phyloP scores from a whole-genome alignment of 2,888 invertebrate genomes.

The Noctua janthe region DNA sequence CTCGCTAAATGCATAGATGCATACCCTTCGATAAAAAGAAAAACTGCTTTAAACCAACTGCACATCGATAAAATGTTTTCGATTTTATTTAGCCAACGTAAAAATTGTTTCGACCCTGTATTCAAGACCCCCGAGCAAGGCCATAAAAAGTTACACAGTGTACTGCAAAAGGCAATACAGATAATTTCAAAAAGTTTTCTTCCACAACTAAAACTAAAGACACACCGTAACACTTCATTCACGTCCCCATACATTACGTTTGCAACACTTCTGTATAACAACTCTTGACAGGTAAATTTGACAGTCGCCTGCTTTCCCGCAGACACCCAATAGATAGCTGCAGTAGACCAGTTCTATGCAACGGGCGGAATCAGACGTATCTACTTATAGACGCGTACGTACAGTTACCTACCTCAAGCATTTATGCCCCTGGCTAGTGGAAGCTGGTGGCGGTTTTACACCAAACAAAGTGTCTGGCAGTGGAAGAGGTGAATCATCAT shows the following conservation, averaged over 20 bases:
- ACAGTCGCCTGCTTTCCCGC: conserved; percentile 73
- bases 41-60: neutral
- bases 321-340: neutral
- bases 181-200: conserved; percentile 28
- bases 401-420: too few relatives aligned
- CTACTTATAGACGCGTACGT: neutral
- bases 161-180: conserved; percentile 5
- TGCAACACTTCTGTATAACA: conserved; percentile 68
- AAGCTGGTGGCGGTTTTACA: neutral
- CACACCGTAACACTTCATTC: conserved; percentile 40
- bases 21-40: neutral
- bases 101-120: neutral
- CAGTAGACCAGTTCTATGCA: conserved; percentile 1
- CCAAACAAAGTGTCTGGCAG: too few relatives aligned
- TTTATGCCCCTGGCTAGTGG: neutral
- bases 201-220: conserved; percentile 27
- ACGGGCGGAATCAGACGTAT: neutral
- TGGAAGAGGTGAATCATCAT: too few relatives aligned
- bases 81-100: neutral
- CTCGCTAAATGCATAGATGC: neutral
- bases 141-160: neutral
- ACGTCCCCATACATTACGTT: conserved; percentile 46
- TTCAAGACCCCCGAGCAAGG: neutral
- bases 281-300: conserved; percentile 78
- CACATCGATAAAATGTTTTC: neutral